Evolutionary conservation across 2,113 vertebrate genomes (phyloP), one percentile per base, ranked within the genome.

Genomic region (Burhinus bistriatus): DNA sequence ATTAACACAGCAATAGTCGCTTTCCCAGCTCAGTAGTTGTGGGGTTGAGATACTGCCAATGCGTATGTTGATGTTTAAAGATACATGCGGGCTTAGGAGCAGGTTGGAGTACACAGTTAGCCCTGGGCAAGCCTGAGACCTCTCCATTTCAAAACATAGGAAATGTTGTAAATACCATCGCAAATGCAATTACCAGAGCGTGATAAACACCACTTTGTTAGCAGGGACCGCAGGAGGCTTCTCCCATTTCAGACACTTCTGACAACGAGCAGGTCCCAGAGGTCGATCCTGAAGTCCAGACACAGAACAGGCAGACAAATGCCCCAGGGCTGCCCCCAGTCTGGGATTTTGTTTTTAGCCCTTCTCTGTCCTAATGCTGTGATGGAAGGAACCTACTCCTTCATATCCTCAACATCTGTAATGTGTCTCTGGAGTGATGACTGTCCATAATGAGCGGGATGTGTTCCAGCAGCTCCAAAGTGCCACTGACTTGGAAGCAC

Each of bases 71-170:
- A 84, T 57, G 44, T 89, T 97, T 92, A 92, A 76, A 76, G 73
- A 36, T 36, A 61, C 6, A 2, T 26, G 16, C 80, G 72, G 44
- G 44, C 25, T 90, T n/a, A 65, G 80, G 38, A 93, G 65, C 58
- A 89, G 69, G 54, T 80, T 85, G 61, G 42, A 91, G 61, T 62
- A 66, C 83, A 87, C 61, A 62, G 3, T 73, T 51, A 83, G 77
- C 75, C 68, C 38, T n/a, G 29, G 78, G 93, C 59, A 87, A 95
- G 55, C 68, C 71, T 68, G 64, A 72, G 75, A 47, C 62, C 59
- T 95, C 79, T 92, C 79, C 34, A 34, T 95, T 75, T 95, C 87
- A 84, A 94, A 93, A 86, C 91, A 81, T 47, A 95, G 90, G 89
- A 91, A 94, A 91, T 95, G 79, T 80, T 95, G 70, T 87, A 90